These are phyloP conservation scores for Chondrosia reniformis DNA, from an alignment of 37 sponge, comb jelly and placozoan genomes.

Conservation along the genomic window DNA sequence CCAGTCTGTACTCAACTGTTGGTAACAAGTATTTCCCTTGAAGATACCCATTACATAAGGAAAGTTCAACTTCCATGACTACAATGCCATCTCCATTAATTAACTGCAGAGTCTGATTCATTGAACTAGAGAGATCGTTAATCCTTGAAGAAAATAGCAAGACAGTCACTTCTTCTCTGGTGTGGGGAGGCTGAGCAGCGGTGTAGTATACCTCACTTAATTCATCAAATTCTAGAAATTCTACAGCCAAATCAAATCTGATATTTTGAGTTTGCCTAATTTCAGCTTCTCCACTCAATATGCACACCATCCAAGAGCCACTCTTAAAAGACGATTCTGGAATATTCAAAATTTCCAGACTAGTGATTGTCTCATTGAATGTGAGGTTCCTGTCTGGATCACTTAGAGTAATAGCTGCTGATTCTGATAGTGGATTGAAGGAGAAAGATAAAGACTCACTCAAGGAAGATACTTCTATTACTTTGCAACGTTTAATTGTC, in stretches of 20 bases:
- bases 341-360: too few relatives aligned
- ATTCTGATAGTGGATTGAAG: constrained; percentile 1
- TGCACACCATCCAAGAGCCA: constrained; percentile 2
- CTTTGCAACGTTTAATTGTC: not conserved
- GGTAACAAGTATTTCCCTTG: constrained; percentile 4
- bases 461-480: not conserved
- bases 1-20: constrained; percentile 6
- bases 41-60: constrained; percentile 1
- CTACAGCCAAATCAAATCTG: not conserved
- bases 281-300: not conserved
- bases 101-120: not conserved
- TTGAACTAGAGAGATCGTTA: not conserved
- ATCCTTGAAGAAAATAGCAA: not conserved
- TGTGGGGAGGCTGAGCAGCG: not conserved
- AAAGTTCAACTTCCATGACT: not conserved
- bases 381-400: not conserved
- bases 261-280: constrained; percentile 4
- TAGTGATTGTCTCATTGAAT: not conserved
- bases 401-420: not conserved
- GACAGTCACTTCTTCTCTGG: not conserved
- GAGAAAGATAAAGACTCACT: not conserved
- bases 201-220: not conserved
- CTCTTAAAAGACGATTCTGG: too few relatives aligned
- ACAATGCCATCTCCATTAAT: not conserved
- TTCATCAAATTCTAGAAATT: constrained; percentile 4